Conservation (phyloP, 2,888 invertebrate species). For the Nemotelus nigrinus region DNA sequence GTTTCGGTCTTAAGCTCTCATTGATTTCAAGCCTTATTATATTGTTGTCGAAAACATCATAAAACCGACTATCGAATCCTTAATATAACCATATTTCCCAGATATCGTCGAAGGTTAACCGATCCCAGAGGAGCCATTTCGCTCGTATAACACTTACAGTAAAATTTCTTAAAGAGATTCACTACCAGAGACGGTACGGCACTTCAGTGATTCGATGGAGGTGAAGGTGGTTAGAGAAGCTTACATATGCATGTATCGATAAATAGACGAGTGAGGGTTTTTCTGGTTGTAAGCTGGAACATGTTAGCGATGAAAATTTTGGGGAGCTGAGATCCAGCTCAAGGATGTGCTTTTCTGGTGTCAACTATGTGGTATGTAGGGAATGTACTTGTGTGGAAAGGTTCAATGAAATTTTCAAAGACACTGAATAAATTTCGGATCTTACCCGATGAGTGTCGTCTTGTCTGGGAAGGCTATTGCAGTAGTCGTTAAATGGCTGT, state of each 20-base stretch:
- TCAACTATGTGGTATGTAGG: too few species aligned
- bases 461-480: too few species aligned
- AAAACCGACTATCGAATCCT: conserved; percentile 24
- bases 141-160: conserved; percentile 17
- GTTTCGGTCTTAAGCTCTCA: neutral
- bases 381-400: neutral
- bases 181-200: neutral
- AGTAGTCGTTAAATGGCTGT: too few species aligned
- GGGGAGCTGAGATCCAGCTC: too few species aligned
- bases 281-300: neutral
- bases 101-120: conserved; percentile 40
- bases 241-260: neutral
- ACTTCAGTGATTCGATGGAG: neutral
- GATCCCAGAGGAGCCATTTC: conserved; percentile 27
- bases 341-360: too few species aligned
- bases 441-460: neutral
- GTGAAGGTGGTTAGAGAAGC: neutral
- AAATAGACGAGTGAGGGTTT: neutral
- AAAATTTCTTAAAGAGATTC: conserved; percentile 21
- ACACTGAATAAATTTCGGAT: conserved; percentile 17
- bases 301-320: too few species aligned
- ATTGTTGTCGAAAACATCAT: conserved; percentile 36
- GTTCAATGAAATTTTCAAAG: neutral
- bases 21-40: neutral
- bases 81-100: conserved; percentile 29